Percentiles rank a stretch among this genome's conserved stretches.
These are phyloP conservation scores for Phenganax stokvisi DNA, from an alignment of 92 coral and sea anemone genomes.

Conservation along the genomic window DNA sequence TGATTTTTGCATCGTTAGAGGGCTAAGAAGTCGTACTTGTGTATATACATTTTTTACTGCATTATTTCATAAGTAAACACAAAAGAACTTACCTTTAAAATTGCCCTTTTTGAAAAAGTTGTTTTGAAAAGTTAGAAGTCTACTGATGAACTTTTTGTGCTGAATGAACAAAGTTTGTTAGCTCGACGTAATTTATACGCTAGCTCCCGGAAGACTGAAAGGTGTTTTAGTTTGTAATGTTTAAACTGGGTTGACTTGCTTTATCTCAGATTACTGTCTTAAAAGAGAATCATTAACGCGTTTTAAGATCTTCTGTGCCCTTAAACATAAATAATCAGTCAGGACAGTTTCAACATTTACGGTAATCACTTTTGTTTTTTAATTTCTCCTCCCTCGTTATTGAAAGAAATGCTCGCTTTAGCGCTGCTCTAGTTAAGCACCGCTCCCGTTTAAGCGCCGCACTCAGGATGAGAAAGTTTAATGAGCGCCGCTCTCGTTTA, in stretches of 20 bases:
- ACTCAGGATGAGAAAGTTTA: not conserved
- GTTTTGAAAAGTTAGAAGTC: no score
- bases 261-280: conserved; percentile 11
- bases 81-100: no score
- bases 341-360: not conserved
- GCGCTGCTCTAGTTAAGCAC: no score
- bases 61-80: no score
- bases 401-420: no score
- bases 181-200: conserved; percentile 4
- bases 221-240: not conserved
- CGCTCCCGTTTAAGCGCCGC: no score
- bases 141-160: not conserved
- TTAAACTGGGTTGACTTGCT: conserved; percentile 7
- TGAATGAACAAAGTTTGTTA: not conserved
- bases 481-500: no score
- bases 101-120: no score
- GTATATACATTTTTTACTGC: no score
- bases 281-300: conserved; percentile 3
- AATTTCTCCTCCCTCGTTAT: no score
- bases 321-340: conserved; percentile 12
- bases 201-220: conserved; percentile 19
- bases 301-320: conserved; percentile 6
- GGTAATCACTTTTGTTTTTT: not conserved
- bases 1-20: no score
- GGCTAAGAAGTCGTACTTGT: no score